Evolutionary conservation across 2,113 vertebrate species (phyloP), one percentile per base, ranked within the genome.

Genomic region (Bos javanicus): DNA sequence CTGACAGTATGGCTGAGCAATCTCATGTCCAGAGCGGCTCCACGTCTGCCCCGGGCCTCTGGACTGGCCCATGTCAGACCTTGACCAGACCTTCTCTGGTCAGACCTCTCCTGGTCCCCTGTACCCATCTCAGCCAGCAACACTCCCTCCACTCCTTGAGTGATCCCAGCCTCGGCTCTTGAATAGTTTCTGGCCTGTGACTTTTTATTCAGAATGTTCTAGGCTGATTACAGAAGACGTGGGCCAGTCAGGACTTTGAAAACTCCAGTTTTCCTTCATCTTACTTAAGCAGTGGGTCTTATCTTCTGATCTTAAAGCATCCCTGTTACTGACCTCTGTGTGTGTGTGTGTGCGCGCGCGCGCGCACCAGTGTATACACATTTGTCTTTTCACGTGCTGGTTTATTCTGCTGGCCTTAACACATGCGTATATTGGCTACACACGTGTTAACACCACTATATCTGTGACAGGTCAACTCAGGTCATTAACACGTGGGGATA

Each of bases 261-360:
- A 54, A 50, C 16, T 74, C 87, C 11, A 89, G 54, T 76, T 91
- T 94, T 97, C 78, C n/a, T 82, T 91, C 54, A 64, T n/a, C 13
- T 23, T 96, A 88, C 93, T 57, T 91, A 95, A 94, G 36, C 26
- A 91, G n/a, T 62, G 7, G 23, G 84, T 91, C 83, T 90, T 80
- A 23, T 26, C 84, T 87, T 94, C 33, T 90, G 48, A 64, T 64
- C 23, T 89, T 83, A 87, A 92, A 95, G 90, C 4, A 93, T 33
- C 25, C 30, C 57, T 84, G 11, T 54, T 62, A 85, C 48, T 74
- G 54, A 67, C 25, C 48, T 43, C 0, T 60, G 17, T 46, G 11
- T 56, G 30, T 71, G 28, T 36, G 2, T 39, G 39, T 39, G 39
- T 4, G 39, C 39, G 39, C 4, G 39, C 1, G 39, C 39, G 39